Evolutionary conservation across 2,797 vertebrate species (phyloP).

Genomic region (Gadopsis bispinosus): DNA sequence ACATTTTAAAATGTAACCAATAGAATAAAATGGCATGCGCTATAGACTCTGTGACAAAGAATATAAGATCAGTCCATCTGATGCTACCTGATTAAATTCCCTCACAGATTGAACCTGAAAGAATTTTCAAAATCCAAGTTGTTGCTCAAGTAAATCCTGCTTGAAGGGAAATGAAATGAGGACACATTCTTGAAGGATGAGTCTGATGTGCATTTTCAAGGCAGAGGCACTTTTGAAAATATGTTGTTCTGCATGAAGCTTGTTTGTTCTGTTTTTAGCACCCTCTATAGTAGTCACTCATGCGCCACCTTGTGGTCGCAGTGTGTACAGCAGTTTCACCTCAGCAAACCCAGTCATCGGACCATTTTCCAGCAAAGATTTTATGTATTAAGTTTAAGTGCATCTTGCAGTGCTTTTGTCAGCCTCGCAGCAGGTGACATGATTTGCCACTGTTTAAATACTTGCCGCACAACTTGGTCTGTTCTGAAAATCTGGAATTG

Average conservation of each 20-base stretch:
- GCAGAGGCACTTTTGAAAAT: conserved; percentile 20
- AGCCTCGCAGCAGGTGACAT: not conserved
- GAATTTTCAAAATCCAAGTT: not conserved
- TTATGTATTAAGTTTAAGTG: not conserved
- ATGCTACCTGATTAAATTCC: not conserved
- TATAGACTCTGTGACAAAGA: not conserved
- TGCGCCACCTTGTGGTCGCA: conserved; percentile 59
- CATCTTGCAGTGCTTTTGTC: not conserved
- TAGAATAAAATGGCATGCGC: too few relatives aligned
- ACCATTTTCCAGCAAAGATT: not conserved
- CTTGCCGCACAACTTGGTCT: not conserved
- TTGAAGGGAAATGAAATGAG: not conserved
- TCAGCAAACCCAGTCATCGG: conserved; percentile 36
- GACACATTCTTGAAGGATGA: not conserved
- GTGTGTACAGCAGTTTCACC: conserved; percentile 39
- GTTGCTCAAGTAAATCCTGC: not conserved
- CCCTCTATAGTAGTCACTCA: conserved; percentile 1
- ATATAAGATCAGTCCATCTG: not conserved
- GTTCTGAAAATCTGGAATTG: not conserved
- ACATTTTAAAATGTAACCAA: not conserved
- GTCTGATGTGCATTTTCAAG: not conserved
- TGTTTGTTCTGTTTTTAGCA: conserved; percentile 57
- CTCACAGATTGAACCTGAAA: not conserved
- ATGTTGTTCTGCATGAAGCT: conserved; percentile 22
- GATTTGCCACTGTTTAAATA: not conserved